Conservation (phyloP, 2,113 vertebrate species). For the Nothoprocta perdicaria region DNA sequence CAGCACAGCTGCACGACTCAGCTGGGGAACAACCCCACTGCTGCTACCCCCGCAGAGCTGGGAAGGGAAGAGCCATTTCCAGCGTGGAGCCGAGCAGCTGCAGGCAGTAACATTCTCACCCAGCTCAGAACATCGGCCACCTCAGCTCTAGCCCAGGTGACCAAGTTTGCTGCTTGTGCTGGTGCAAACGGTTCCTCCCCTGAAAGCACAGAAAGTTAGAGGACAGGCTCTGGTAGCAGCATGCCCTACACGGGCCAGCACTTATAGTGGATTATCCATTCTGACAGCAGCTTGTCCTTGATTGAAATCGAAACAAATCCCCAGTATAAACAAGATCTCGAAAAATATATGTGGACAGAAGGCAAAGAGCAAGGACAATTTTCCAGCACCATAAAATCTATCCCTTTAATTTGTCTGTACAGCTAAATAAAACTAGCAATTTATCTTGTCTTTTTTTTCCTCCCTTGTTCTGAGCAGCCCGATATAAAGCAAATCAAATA, state of each 20-base stretch:
- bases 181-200: rapidly evolving
- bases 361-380: conserved; percentile 15
- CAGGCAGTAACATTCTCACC: not conserved
- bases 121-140: not conserved
- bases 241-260: not conserved
- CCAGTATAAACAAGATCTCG: not conserved
- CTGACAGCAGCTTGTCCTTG: not conserved
- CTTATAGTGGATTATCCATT: not conserved
- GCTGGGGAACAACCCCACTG: not conserved
- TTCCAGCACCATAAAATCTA: not conserved
- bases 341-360: not conserved
- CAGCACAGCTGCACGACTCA: rapidly evolving
- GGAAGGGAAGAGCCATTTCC: rapidly evolving
- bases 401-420: conserved; percentile 15
- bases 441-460: not conserved
- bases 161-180: not conserved
- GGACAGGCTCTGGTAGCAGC: not conserved
- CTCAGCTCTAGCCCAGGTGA: rapidly evolving
- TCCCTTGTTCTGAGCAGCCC: not conserved
- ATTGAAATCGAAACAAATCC: not conserved
- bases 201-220: not conserved
- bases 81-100: not conserved
- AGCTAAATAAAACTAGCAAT: conserved; percentile 3
- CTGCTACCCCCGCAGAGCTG: not conserved
- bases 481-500: conserved; percentile 31